phyloP scores from a whole-genome alignment of 1,140 invertebrate genomes.

The Triops cancriformis region DNA sequence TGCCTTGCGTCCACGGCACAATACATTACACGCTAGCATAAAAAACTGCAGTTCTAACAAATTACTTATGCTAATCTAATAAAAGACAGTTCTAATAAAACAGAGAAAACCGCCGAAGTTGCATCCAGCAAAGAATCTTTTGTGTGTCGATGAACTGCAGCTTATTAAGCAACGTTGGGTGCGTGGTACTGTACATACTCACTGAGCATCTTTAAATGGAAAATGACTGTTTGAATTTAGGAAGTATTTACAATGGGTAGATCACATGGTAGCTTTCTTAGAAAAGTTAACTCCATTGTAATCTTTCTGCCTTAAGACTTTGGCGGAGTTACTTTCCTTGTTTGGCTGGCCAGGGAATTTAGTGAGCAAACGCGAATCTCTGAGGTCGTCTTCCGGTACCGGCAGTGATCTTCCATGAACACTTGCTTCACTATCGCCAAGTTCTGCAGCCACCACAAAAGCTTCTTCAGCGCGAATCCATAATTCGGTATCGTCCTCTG shows the following conservation, averaged over 20 bases:
- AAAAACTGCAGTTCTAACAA: no score
- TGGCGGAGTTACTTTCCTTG: background rate
- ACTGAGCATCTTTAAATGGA: no score
- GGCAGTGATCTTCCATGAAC: background rate
- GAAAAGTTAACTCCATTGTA: background rate
- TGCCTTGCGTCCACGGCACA: no score
- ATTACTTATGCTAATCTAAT: no score
- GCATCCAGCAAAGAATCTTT: no score
- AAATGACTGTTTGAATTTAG: background rate
- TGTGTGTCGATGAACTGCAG: no score
- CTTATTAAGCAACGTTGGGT: no score
- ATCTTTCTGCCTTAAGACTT: constrained; percentile 6
- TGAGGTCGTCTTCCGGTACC: background rate
- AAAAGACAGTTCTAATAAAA: no score
- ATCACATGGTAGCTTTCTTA: background rate
- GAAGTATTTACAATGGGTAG: background rate
- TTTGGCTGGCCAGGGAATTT: background rate
- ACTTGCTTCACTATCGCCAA: background rate
- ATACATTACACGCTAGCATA: no score
- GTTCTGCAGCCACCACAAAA: background rate
- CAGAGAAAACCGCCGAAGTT: no score
- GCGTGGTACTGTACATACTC: no score
- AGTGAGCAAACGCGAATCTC: background rate
- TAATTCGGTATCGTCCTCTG: background rate
- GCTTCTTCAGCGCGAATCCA: constrained; percentile 20